These are phyloP conservation scores for Cryptus viduatorius DNA, from an alignment of 2,888 invertebrate species.

Conservation along the genomic window DNA sequence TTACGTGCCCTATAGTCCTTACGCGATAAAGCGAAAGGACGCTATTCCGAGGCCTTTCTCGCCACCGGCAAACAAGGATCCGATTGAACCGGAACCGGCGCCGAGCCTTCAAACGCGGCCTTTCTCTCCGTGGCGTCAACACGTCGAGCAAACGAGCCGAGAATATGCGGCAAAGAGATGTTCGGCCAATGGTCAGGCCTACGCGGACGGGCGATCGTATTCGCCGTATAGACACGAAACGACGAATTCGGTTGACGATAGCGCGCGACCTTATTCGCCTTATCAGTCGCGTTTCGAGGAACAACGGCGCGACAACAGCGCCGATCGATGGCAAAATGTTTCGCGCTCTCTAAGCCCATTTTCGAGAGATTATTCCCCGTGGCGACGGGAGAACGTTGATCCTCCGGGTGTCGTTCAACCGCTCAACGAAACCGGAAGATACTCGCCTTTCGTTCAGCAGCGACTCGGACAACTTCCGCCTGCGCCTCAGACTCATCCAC, in stretches of 20 bases:
- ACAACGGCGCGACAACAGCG: conserved; percentile 72
- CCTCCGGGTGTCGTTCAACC: conserved; percentile 83
- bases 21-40: conserved; percentile 81
- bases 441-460: conserved; percentile 80
- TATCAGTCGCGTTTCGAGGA: conserved; percentile 78
- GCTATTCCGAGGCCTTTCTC: conserved; percentile 78
- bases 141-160: conserved; percentile 66
- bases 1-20: conserved; percentile 82
- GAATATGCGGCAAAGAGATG: conserved; percentile 69
- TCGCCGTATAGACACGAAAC: conserved; percentile 76
- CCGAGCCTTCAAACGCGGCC: conserved; percentile 76
- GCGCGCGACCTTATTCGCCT: conserved; percentile 78
- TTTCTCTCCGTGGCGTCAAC: conserved; percentile 80
- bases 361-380: conserved; percentile 83
- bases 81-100: conserved; percentile 71
- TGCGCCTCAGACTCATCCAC: conserved; percentile 79
- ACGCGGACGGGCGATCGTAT: conserved; percentile 67
- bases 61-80: conserved; percentile 76
- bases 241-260: conserved; percentile 71
- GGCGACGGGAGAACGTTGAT: conserved; percentile 84
- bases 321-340: conserved; percentile 79
- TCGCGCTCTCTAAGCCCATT: conserved; percentile 82
- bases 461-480: conserved; percentile 78
- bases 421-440: conserved; percentile 77
- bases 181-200: conserved; percentile 72